phyloP scores from a whole-genome alignment of 2,797 vertebrate genomes.

The Rhinatrema bivittatum region DNA sequence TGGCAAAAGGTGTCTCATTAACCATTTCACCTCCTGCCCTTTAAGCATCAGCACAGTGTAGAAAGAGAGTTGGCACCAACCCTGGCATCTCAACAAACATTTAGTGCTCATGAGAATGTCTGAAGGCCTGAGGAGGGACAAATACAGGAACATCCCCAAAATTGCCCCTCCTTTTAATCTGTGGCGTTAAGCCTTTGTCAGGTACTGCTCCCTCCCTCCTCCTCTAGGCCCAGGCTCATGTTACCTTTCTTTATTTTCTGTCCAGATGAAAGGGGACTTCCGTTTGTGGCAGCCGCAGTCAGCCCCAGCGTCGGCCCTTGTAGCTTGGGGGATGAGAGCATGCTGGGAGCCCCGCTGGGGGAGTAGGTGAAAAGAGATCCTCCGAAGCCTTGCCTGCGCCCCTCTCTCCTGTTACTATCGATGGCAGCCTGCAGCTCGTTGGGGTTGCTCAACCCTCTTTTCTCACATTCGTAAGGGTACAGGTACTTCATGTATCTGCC shows the following conservation, averaged over 20 bases:
- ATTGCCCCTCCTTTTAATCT: no score
- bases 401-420: conserved; percentile 90
- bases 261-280: conserved; percentile 60
- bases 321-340: conserved; percentile 86
- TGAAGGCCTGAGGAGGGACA: no score
- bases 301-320: conserved; percentile 63
- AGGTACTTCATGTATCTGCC: conserved; percentile 97
- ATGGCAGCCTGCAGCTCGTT: conserved; percentile 94
- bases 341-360: conserved; percentile 73
- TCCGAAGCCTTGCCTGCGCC: conserved; percentile 85
- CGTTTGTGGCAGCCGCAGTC: conserved; percentile 68
- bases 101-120: no score
- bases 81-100: no score
- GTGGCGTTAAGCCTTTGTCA: no score
- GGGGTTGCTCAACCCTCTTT: conserved; percentile 86
- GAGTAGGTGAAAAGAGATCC: conserved; percentile 89
- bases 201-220: background rate
- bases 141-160: no score
- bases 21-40: no score
- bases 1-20: no score
- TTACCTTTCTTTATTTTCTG: conserved; percentile 94
- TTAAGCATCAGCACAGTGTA: no score
- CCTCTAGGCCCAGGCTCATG: no score
- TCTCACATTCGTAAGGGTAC: conserved; percentile 95
- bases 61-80: no score